These are phyloP conservation scores for Drosophila lini DNA, from an alignment of 1,140 invertebrate genomes.

Conservation along the genomic window DNA sequence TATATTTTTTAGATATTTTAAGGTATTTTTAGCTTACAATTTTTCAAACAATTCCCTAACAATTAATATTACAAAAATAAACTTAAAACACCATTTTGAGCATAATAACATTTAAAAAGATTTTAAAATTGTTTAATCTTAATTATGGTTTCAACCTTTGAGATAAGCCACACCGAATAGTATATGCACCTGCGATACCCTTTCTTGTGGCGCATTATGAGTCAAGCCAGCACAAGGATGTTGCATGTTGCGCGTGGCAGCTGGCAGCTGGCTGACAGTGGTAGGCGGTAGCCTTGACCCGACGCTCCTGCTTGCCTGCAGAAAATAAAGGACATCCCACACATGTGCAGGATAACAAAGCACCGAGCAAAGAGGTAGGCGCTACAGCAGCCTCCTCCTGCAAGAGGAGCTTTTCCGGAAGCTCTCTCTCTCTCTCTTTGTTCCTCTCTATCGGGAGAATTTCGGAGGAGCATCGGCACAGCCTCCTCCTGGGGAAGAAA, in stretches of 20 bases:
- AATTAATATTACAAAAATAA: neutral
- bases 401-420: conserved; percentile 38
- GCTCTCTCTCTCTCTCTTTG: conserved; percentile 9
- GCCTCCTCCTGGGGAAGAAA: conserved; percentile 39
- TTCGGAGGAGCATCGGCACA: conserved; percentile 43
- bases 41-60: neutral
- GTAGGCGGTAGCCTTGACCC: conserved; percentile 37
- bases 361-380: neutral
- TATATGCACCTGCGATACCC: conserved; percentile 2
- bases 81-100: neutral
- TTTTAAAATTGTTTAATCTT: neutral
- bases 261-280: conserved; percentile 17
- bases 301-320: conserved; percentile 24
- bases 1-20: too few relatives aligned
- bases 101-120: too few relatives aligned
- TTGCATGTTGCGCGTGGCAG: conserved; percentile 35
- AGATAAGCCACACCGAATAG: neutral
- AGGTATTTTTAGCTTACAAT: neutral
- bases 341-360: conserved; percentile 35
- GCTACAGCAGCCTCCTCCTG: conserved; percentile 21
- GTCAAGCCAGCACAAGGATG: conserved; percentile 27
- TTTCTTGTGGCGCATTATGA: conserved; percentile 16
- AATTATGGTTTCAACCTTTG: neutral
- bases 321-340: conserved; percentile 25
- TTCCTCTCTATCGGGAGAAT: conserved; percentile 6